Evolutionary conservation across 2,113 vertebrate genomes (phyloP).

Genomic region (Nothobranchius kuhntae): DNA sequence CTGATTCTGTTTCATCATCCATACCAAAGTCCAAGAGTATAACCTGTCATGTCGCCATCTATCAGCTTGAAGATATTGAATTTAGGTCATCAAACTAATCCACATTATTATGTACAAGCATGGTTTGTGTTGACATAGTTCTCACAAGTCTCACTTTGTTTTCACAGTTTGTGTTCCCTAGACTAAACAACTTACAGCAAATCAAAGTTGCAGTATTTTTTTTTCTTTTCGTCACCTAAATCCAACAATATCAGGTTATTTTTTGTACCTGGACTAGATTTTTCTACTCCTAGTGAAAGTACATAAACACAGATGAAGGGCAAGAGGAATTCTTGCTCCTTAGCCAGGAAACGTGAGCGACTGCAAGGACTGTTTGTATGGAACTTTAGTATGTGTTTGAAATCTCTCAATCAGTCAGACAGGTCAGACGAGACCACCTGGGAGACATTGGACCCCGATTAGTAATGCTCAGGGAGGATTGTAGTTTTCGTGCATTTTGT

Average conservation of each 20-base stretch:
- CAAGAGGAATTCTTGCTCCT: constrained; percentile 14
- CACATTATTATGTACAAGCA: constrained; percentile 25
- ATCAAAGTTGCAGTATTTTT: constrained; percentile 26
- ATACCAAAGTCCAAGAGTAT: constrained; percentile 34
- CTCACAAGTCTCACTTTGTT: constrained; percentile 21
- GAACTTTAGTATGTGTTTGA: constrained; percentile 48
- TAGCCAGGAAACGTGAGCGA: constrained; percentile 11
- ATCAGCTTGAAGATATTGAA: constrained; percentile 16
- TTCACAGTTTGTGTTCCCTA: constrained; percentile 33
- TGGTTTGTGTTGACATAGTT: constrained; percentile 33
- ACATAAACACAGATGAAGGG: constrained; percentile 44
- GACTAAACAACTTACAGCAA: constrained; percentile 26
- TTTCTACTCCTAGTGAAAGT: constrained; percentile 39
- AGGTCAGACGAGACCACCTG: constrained; percentile 59
- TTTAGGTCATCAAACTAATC: constrained; percentile 28
- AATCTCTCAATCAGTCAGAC: constrained; percentile 33
- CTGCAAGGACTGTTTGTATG: constrained; percentile 9
- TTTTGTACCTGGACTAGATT: constrained; percentile 33
- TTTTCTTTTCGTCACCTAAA: constrained; percentile 19
- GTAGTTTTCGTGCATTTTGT: constrained; percentile 37
- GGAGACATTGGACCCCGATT: constrained; percentile 7
- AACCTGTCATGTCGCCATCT: constrained; percentile 32
- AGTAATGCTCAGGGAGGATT: constrained; percentile 22
- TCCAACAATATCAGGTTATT: constrained; percentile 22
- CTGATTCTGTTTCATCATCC: constrained; percentile 51